phyloP scores from a whole-genome alignment of 2,113 vertebrate species.

The Promerops cafer region DNA sequence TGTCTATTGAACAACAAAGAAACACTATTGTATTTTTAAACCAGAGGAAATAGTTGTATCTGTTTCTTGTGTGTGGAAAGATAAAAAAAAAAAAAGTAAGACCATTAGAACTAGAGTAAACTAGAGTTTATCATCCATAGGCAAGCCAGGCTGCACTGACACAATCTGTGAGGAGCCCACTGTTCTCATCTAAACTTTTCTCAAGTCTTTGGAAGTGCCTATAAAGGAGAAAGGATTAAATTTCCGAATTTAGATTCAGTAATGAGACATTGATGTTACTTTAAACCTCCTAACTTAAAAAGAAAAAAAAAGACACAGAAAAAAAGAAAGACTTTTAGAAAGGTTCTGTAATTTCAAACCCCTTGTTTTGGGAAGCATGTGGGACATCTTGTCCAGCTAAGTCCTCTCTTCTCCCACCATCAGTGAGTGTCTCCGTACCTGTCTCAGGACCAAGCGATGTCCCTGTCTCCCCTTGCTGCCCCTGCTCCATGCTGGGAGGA shows the following conservation, averaged over 20 bases:
- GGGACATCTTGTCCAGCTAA: rapidly evolving
- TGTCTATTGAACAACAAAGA: background rate
- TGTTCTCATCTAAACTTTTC: background rate
- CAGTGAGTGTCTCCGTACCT: background rate
- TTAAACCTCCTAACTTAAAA: background rate
- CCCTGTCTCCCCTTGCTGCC: rapidly evolving
- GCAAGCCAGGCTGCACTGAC: background rate
- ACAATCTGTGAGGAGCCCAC: background rate
- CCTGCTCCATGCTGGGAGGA: background rate
- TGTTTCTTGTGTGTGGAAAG: background rate
- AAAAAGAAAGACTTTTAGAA: background rate
- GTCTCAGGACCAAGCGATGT: background rate
- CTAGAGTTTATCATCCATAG: background rate
- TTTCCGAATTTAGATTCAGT: background rate
- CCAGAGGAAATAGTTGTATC: background rate
- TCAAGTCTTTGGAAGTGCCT: background rate
- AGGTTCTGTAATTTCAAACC: background rate
- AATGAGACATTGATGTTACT: background rate
- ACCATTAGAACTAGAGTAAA: background rate
- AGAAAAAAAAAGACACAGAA: too few relatives aligned
- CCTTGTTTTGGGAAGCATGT: background rate
- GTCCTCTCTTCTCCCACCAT: background rate
- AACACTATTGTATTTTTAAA: background rate
- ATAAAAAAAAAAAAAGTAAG: background rate
- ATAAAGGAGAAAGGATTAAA: background rate